Percentiles rank a stretch among this genome's conserved stretches.
Conservation (phyloP, 2,113 vertebrate genomes). For the Callithrix jacchus region DNA sequence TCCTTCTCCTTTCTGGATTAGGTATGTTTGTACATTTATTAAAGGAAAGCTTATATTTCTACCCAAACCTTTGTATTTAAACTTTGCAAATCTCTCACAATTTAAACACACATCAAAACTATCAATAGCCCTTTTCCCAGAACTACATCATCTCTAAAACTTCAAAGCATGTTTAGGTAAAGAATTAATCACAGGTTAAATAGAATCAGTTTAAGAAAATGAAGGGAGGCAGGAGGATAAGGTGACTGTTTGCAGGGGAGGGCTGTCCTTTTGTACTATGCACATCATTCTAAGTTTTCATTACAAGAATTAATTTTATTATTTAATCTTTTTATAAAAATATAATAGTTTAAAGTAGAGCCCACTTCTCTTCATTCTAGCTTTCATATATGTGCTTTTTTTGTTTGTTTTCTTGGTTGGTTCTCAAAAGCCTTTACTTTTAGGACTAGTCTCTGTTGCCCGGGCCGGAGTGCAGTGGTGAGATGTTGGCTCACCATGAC, state of each 20-base stretch:
- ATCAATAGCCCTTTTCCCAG: neutral
- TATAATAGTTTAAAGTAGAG: neutral
- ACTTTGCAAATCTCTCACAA: neutral
- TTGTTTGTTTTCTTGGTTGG: neutral
- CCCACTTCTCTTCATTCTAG: neutral
- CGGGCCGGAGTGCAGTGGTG: too few species aligned
- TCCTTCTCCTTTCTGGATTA: neutral
- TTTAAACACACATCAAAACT: neutral
- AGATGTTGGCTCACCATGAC: too few species aligned
- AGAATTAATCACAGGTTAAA: neutral
- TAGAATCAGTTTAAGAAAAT: neutral
- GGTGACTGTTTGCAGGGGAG: neutral
- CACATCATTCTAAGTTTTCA: neutral
- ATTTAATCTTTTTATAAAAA: neutral
- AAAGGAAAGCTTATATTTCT: conserved; percentile 3
- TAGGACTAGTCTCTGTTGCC: neutral
- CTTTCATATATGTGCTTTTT: neutral
- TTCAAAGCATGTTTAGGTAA: neutral
- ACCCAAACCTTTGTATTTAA: neutral
- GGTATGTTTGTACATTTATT: neutral
- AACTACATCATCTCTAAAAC: neutral
- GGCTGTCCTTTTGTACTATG: neutral
- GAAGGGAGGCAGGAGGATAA: neutral
- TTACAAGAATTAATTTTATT: neutral
- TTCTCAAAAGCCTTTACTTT: neutral